These are phyloP conservation scores for Gavia stellata DNA, from an alignment of 2,113 vertebrate species.

Conservation along the genomic window DNA sequence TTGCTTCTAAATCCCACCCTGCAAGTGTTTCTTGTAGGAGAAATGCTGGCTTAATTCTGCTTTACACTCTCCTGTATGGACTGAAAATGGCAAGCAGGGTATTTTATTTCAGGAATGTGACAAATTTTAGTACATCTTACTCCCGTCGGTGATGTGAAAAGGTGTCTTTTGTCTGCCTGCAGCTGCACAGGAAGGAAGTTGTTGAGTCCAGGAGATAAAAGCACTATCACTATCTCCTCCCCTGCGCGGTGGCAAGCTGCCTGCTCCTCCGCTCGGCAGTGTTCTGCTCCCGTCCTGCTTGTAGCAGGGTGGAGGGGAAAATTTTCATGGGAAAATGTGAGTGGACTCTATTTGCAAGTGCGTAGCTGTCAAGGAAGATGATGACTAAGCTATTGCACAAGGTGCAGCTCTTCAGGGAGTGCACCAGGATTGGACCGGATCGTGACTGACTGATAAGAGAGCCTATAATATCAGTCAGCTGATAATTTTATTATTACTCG, in stretches of 20 bases:
- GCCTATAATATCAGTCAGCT: neutral
- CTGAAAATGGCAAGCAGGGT: neutral
- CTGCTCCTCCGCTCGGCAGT: neutral
- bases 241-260: neutral
- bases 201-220: conserved; percentile 23
- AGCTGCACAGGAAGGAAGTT: conserved; percentile 21
- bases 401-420: neutral
- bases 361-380: conserved; percentile 30
- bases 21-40: neutral
- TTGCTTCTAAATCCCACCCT: neutral
- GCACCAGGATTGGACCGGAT: neutral
- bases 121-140: neutral
- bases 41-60: neutral
- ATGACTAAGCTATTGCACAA: conserved; percentile 53
- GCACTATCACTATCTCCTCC: neutral
- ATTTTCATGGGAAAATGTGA: neutral
- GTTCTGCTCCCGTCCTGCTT: neutral
- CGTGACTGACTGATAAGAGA: neutral
- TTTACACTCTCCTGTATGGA: accelerated
- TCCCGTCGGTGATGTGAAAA: neutral
- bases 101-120: neutral
- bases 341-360: neutral
- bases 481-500: neutral
- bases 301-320: neutral
- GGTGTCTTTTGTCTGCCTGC: neutral